phyloP scores from a whole-genome alignment of 2,888 invertebrate genomes.

The Junonia oenone region DNA sequence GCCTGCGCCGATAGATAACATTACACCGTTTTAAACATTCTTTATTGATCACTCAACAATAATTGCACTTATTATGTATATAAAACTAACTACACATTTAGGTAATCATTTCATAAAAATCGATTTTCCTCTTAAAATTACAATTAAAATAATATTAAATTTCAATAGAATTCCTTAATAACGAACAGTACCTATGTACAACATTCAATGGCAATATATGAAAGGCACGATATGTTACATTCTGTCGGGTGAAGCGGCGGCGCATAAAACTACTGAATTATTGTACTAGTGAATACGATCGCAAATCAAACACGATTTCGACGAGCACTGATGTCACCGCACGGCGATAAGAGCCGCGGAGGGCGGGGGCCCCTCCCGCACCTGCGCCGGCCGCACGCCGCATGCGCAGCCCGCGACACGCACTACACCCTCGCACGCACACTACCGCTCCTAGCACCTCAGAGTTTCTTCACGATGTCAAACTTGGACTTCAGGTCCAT shows the following conservation, averaged over 20 bases:
- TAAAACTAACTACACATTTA: slow-evolving; percentile 64
- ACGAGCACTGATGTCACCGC: slow-evolving; percentile 27
- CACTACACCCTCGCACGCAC: slow-evolving; percentile 29
- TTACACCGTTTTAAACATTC: slow-evolving; percentile 21
- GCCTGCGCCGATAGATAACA: not conserved
- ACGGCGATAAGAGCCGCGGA: slow-evolving; percentile 23
- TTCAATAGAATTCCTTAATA: slow-evolving; percentile 35
- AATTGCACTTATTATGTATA: slow-evolving; percentile 59
- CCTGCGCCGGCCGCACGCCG: slow-evolving; percentile 22
- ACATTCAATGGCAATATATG: slow-evolving; percentile 36
- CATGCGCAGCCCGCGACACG: slow-evolving; percentile 30
- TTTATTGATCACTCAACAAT: slow-evolving; percentile 66
- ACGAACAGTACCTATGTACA: slow-evolving; percentile 37
- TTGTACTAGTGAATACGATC: slow-evolving; percentile 27
- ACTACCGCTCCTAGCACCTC: slow-evolving; percentile 40
- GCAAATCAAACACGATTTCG: slow-evolving; percentile 28
- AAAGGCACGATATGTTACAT: slow-evolving; percentile 36
- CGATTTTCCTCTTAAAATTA: slow-evolving; percentile 38
- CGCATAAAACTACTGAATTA: slow-evolving; percentile 29
- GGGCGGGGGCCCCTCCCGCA: slow-evolving; percentile 33
- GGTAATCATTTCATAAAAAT: slow-evolving; percentile 64
- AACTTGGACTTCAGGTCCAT: slow-evolving; percentile 96
- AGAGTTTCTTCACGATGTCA: slow-evolving; percentile 95
- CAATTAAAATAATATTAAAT: slow-evolving; percentile 42
- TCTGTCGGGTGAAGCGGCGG: slow-evolving; percentile 32